These are phyloP conservation scores for Drosophila quinaria DNA, from an alignment of 2,888 invertebrate genomes.

Conservation along the genomic window DNA sequence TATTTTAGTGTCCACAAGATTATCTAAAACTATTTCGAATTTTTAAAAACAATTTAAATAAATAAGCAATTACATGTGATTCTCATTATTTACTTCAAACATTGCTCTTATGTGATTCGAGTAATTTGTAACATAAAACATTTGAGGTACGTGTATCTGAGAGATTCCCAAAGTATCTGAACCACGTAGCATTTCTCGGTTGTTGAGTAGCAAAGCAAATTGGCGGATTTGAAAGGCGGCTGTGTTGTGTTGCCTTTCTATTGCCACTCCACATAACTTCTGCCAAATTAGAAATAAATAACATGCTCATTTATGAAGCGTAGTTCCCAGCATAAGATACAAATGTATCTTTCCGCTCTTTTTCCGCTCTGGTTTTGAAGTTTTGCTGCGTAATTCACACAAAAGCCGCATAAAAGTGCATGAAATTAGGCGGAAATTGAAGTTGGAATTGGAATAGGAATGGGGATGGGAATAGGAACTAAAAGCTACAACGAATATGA, in stretches of 20 bases:
- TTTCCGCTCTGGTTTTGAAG: conserved; percentile 69
- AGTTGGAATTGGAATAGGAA: conserved; percentile 39
- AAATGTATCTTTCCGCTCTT: conserved; percentile 53
- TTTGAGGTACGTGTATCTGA: neutral
- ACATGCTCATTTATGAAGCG: conserved; percentile 49
- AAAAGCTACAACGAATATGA: conserved; percentile 56
- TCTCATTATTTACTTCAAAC: neutral
- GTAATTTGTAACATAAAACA: conserved; percentile 19
- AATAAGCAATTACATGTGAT: neutral
- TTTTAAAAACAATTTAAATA: neutral
- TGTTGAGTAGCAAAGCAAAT: conserved; percentile 53
- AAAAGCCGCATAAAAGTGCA: conserved; percentile 79
- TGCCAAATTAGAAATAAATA: conserved; percentile 52
- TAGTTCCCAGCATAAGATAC: conserved; percentile 48
- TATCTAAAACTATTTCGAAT: neutral
- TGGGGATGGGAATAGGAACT: conserved; percentile 26
- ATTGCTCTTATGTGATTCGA: conserved; percentile 5
- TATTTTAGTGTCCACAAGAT: too few species aligned
- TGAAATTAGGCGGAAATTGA: conserved; percentile 79
- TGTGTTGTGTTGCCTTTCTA: conserved; percentile 47
- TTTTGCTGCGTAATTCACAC: conserved; percentile 78
- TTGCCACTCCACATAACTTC: conserved; percentile 34
- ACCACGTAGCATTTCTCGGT: conserved; percentile 6
- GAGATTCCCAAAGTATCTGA: conserved; percentile 20
- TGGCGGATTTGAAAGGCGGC: conserved; percentile 64